A percentile compares a stretch with the other conserved stretches of the same genome.
Conservation (phyloP, 2,797 vertebrate species). For the Aulostomus chinensis region DNA sequence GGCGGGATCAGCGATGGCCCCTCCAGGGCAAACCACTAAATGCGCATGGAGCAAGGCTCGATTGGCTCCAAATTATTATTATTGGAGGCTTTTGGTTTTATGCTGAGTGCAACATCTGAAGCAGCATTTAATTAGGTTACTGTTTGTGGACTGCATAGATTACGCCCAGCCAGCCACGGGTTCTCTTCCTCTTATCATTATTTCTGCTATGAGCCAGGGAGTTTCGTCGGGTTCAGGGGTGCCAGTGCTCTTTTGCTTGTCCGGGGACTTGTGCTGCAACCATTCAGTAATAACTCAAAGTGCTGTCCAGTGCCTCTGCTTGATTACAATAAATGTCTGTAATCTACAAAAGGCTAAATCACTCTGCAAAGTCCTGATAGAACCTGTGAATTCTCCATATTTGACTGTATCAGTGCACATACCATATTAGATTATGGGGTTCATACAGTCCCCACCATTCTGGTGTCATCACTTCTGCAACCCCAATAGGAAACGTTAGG, state of each 20-base stretch:
- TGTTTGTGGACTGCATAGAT: conserved; percentile 57
- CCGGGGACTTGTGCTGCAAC: conserved; percentile 9
- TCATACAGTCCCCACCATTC: too few relatives aligned
- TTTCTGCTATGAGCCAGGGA: conserved; percentile 38
- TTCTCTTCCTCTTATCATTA: conserved; percentile 26
- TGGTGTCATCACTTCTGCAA: too few relatives aligned
- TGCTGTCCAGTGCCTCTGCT: conserved; percentile 11
- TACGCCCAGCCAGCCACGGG: conserved; percentile 25
- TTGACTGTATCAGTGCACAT: too few relatives aligned
- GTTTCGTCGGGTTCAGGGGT: conserved; percentile 24
- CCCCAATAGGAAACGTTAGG: too few relatives aligned
- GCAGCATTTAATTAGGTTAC: conserved; percentile 49
- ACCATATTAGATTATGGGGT: too few relatives aligned
- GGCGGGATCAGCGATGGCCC: not conserved
- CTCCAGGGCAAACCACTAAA: not conserved
- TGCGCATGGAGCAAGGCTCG: not conserved
- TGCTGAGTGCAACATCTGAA: conserved; percentile 49
- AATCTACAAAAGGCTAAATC: conserved; percentile 9
- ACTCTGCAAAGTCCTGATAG: not conserved
- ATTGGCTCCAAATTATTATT: conserved; percentile 34
- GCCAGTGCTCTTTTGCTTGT: conserved; percentile 36
- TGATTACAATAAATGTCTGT: conserved; percentile 10
- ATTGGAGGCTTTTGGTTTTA: conserved; percentile 30
- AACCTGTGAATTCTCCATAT: conserved; percentile 5
- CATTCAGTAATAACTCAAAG: conserved; percentile 31